Conservation (phyloP, 2,888 invertebrate species). For the Charanyca ferruginea region DNA sequence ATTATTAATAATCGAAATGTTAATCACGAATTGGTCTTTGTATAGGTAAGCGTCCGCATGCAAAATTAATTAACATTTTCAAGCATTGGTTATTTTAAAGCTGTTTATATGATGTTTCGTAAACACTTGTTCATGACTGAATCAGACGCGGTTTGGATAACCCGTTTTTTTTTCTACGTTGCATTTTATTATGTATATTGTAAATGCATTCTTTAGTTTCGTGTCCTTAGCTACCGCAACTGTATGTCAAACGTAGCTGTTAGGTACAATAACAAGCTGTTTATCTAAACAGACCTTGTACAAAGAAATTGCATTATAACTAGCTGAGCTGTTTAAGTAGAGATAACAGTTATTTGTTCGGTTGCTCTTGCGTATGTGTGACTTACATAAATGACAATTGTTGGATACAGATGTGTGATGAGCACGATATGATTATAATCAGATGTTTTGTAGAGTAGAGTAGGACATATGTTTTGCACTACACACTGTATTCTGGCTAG, state of each 20-base stretch:
- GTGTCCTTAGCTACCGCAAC: neutral
- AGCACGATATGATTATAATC: conserved; percentile 14
- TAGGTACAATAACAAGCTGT: conserved; percentile 16
- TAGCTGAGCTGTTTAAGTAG: conserved; percentile 40
- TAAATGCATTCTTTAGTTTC: neutral
- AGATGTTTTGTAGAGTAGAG: too few species aligned
- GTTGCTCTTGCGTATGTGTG: conserved; percentile 23
- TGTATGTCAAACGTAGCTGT: conserved; percentile 7
- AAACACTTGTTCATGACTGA: conserved; percentile 11
- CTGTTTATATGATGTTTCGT: conserved; percentile 26
- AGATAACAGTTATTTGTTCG: conserved; percentile 56
- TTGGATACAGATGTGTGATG: conserved; percentile 21
- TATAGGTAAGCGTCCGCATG: conserved; percentile 21
- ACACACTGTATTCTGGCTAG: neutral
- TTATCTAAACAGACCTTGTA: conserved; percentile 53
- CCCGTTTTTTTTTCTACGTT: conserved; percentile 6
- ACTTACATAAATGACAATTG: conserved; percentile 27
- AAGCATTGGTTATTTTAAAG: conserved; percentile 17
- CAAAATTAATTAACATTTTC: conserved; percentile 28
- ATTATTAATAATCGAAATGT: conserved; percentile 8
- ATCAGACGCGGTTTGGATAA: conserved; percentile 29
- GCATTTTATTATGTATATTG: neutral
- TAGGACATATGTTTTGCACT: neutral
- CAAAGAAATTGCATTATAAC: conserved; percentile 58
- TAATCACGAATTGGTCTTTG: neutral